Conservation (phyloP, 2,113 vertebrate genomes). For the Solenodon paradoxus region DNA sequence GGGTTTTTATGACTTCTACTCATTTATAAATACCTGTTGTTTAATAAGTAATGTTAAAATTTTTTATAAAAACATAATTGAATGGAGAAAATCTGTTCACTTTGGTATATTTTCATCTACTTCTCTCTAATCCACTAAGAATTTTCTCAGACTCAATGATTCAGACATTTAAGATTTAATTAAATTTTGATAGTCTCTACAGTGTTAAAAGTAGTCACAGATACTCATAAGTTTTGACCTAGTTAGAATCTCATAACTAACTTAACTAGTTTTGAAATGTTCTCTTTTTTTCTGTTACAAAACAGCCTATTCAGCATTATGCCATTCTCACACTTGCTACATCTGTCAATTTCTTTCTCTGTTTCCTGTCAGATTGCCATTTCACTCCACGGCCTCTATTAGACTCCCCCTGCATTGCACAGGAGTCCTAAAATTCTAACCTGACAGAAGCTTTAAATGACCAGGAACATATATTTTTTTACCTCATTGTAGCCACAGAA, state of each 20-base stretch:
- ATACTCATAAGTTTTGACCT: conserved; percentile 19
- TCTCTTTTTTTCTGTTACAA: conserved; percentile 30
- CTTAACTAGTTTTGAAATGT: conserved; percentile 57
- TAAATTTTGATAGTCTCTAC: background rate
- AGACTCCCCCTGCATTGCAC: background rate
- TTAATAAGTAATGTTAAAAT: background rate
- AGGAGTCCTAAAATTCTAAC: conserved; percentile 19
- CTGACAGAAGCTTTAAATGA: background rate
- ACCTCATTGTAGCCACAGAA: background rate
- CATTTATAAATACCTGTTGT: background rate
- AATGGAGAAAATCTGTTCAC: background rate
- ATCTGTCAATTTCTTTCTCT: conserved; percentile 11
- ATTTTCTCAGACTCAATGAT: background rate
- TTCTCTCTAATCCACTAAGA: background rate
- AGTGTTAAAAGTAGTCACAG: conserved; percentile 28
- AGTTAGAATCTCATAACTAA: conserved; percentile 51
- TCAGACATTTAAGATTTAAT: background rate
- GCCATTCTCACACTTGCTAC: background rate
- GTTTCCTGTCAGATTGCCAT: conserved; percentile 17
- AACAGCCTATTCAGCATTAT: conserved; percentile 19
- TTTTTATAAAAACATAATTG: background rate
- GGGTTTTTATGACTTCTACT: background rate
- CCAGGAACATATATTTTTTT: background rate
- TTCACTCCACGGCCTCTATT: background rate
- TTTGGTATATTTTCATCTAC: background rate